phyloP scores from a whole-genome alignment of 2,797 vertebrate species.

The Falco novaeseelandiae region DNA sequence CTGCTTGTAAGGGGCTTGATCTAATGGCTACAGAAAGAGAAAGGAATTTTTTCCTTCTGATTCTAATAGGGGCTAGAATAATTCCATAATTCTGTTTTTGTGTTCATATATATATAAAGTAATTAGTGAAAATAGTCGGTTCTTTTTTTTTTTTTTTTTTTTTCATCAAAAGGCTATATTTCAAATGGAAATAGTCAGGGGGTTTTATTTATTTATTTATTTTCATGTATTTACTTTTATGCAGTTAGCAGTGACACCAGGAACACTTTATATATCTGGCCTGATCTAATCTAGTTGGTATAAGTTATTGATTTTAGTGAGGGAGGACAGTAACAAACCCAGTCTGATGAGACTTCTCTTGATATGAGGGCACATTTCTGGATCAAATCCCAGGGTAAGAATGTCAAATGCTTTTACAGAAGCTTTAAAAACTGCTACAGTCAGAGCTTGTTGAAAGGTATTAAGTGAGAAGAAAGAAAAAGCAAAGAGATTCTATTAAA shows the following conservation, averaged over 20 bases:
- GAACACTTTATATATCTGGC: neutral
- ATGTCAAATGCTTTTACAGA: neutral
- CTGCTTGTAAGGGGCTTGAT: neutral
- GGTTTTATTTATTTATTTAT: neutral
- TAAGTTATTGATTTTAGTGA: constrained; percentile 7
- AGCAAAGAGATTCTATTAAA: neutral
- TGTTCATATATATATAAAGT: neutral
- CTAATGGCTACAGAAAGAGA: neutral
- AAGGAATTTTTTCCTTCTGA: neutral
- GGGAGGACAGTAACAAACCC: neutral
- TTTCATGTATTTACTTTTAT: neutral
- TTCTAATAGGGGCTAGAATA: neutral
- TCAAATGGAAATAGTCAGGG: neutral
- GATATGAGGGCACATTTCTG: constrained; percentile 43
- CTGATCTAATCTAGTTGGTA: neutral
- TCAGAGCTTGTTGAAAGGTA: neutral
- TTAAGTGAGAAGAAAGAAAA: neutral
- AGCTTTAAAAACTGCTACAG: neutral
- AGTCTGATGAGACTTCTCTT: constrained; percentile 21
- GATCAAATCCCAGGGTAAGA: neutral
- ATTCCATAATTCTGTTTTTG: neutral
- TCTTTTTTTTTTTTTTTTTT: neutral
- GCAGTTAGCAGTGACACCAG: neutral
- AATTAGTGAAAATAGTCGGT: neutral
- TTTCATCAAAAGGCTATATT: neutral